Evolutionary conservation across 2,797 vertebrate genomes (phyloP).

Genomic region (Sylvilagus floridanus): DNA sequence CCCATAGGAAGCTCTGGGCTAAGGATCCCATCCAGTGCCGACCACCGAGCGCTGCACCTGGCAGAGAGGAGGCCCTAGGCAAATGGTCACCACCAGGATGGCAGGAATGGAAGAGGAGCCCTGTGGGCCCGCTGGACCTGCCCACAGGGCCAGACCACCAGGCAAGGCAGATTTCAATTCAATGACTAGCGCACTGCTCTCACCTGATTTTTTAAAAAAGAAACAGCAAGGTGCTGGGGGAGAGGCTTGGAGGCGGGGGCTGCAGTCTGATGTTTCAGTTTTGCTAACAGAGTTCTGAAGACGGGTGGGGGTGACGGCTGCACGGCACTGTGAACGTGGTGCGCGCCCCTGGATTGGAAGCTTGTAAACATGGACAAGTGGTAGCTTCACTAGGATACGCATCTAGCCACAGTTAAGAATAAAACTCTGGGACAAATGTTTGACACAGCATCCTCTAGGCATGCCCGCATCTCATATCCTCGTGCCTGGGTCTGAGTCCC

Average conservation of each 20-base stretch:
- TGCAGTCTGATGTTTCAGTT: background rate
- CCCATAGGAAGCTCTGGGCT: background rate
- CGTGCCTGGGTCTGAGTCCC: no score
- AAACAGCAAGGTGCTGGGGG: no score
- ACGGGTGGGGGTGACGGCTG: no score
- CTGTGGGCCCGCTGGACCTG: background rate
- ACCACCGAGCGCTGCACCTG: background rate
- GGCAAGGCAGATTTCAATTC: rapidly evolving
- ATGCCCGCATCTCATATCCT: no score
- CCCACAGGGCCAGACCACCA: background rate
- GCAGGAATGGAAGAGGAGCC: rapidly evolving
- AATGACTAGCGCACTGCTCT: background rate
- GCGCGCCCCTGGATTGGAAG: no score
- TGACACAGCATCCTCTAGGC: no score
- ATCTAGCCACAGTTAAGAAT: no score
- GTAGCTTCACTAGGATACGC: no score
- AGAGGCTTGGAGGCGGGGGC: no score
- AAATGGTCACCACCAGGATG: rapidly evolving
- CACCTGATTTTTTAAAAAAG: background rate
- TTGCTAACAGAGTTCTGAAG: background rate
- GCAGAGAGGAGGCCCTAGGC: background rate
- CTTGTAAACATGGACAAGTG: no score
- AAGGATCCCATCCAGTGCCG: rapidly evolving
- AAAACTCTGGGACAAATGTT: no score
- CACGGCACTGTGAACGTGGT: background rate